Evolutionary conservation across 2,113 vertebrate species (phyloP), one percentile per base, ranked within the genome.

Genomic region (Mesitornis unicolor): DNA sequence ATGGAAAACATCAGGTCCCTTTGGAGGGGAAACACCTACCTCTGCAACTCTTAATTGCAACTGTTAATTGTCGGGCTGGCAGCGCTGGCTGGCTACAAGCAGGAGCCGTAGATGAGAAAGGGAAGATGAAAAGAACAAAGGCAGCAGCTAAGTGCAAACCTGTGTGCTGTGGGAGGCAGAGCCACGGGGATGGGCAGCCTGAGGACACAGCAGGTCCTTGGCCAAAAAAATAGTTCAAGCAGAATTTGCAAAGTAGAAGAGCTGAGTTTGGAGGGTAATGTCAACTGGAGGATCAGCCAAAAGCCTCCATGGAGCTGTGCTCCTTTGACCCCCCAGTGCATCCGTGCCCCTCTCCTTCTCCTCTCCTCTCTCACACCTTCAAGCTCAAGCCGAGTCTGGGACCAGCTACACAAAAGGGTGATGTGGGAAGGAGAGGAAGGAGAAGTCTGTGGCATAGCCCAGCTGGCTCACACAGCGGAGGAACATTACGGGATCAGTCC

Each of bases 1-100:
- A 80, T 11, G 87, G 84, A 73, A 79, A 90, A 83, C 59, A 79
- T 63, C 87, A 51, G 60, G 50, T 93, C 81, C 59, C 82, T 80
- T 54, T 16, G n/a, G 63, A 90, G 42, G 87, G 67, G 87, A 94
- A 96, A 93, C 91, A 95, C 91, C 93, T 85, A 83, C 87, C 79
- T 84, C 79, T 81, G 90, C 87, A 90, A 13, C 78, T 90, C 78
- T 63, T 96, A 95, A 97, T 94, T 96, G 95, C 70, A 54, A 6
- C 79, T 83, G 78, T 89, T 96, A 96, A 95, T 93, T 88, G 67
- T 57, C 1, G 2, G 77, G 78, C 78, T 79, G 84, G 67, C 57
- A 73, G 59, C 18, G 38, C 59, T 88, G 87, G 68, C 84, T 86
- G 89, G 29, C 82, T 69, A 42, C 51, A 51, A 25, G 43, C 0